Evolutionary conservation across 2,113 vertebrate species (phyloP).

Genomic region (Sphyrna mokarran): DNA sequence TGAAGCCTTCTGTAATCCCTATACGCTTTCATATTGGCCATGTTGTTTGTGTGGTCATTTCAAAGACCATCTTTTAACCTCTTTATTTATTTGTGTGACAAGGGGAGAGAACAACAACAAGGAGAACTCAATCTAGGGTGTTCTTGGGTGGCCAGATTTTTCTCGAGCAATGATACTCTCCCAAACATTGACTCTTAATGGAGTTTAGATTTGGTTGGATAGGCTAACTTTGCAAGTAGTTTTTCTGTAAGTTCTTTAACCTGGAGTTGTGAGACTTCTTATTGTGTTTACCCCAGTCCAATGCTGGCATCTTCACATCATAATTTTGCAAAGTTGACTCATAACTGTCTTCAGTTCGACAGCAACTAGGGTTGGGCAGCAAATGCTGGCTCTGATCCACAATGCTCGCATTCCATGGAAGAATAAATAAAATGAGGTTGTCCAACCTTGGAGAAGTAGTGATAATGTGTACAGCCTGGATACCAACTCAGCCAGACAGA

Average conservation of each 20-base stretch:
- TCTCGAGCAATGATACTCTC: not conserved
- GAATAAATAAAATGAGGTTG: not conserved
- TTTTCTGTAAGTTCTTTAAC: too few relatives aligned
- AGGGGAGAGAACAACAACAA: not conserved
- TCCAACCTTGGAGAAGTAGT: not conserved
- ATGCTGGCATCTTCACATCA: too few relatives aligned
- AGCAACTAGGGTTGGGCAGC: too few relatives aligned
- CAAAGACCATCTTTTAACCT: slow-evolving; percentile 28
- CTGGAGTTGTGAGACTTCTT: too few relatives aligned
- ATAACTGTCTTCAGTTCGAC: too few relatives aligned
- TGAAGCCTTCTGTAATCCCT: not conserved
- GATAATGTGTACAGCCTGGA: not conserved
- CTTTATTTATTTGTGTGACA: slow-evolving; percentile 13
- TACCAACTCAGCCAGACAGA: not conserved
- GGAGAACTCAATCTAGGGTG: not conserved
- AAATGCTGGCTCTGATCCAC: too few relatives aligned
- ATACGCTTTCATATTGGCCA: not conserved
- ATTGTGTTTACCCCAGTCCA: too few relatives aligned
- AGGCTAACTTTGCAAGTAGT: not conserved
- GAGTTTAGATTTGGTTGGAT: not conserved
- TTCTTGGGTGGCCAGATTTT: not conserved
- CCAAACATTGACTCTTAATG: not conserved
- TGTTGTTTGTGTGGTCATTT: slow-evolving; percentile 31
- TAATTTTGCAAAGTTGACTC: too few relatives aligned
- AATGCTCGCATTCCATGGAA: not conserved